Evolutionary conservation across 2,888 invertebrate genomes (phyloP), one percentile per base, ranked within the genome.

Genomic region (Papilio elwesi): DNA sequence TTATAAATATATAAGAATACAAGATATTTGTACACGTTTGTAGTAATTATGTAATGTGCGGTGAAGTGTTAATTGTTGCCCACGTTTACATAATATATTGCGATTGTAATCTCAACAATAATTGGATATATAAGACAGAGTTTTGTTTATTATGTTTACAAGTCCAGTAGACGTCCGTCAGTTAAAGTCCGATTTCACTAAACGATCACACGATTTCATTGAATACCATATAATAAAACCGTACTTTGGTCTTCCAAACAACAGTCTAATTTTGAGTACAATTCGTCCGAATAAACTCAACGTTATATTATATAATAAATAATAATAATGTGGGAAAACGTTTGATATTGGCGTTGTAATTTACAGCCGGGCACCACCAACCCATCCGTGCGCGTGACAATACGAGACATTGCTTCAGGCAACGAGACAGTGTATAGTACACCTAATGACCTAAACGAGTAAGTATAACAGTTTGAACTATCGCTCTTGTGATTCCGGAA

Each of bases 301-400:
- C 26, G 26, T 26, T n/a, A 26, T 26, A 26, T 26, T 26, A 26
- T 4, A 26, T n/a, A n/a, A n/a, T n/a, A n/a, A n/a, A n/a, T n/a
- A 26, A 26, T 4, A 26, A 4, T 26, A 26, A 26, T 26, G 26
- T 26, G 4, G 26, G 26, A 26, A 26, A 26, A 26, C 4, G 26
- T 26, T 26, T 26, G 26, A 26, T 26, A 26, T 26, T 26, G 26
- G 4, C 26, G 15, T 38, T 26, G 9, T 36, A 49, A 26, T 53
- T 90, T 90, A 52, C 88, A 94, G 94, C 80, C 93, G 11, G 94
- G 94, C 11, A 94, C 94, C 6, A 83, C 76, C 0, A 94, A 94
- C 75, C 94, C 94, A 0, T 86, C 82, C 0, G 94, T 92, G 36
- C 81, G 82, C 1, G 92, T 94, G 15, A 90, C 90, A 1, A 79